Evolutionary conservation across 2,888 invertebrate genomes (phyloP).

Genomic region (Blomia tropicalis): DNA sequence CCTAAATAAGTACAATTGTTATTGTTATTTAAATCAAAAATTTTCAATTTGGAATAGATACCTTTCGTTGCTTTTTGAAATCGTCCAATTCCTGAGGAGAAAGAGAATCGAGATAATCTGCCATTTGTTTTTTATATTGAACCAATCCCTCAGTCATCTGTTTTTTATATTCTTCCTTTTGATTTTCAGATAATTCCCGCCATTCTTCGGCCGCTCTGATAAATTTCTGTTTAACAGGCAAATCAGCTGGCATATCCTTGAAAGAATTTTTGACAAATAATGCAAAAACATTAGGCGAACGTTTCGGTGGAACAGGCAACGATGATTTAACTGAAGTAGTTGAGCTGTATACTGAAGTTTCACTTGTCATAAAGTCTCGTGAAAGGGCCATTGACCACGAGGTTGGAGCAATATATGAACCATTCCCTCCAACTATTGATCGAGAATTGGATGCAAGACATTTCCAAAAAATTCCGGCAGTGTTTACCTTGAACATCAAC

Average conservation of each 20-base stretch:
- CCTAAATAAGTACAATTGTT: conserved; percentile 10
- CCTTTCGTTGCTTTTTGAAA: background rate
- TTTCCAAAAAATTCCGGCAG: background rate
- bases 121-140: background rate
- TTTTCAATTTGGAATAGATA: background rate
- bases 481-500: background rate
- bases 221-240: conserved; percentile 1
- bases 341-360: background rate
- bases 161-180: conserved; percentile 4
- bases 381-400: background rate
- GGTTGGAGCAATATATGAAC: background rate
- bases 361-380: background rate
- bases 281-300: conserved; percentile 28
- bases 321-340: conserved; percentile 21
- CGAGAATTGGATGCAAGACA: background rate
- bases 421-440: background rate
- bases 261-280: background rate
- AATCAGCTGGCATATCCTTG: background rate
- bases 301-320: conserved; percentile 25
- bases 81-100: background rate
- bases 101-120: background rate
- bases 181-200: background rate
- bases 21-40: background rate
- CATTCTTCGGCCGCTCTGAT: background rate
- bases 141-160: conserved; percentile 4